Percentiles rank a stretch among this genome's conserved stretches.
Evolutionary conservation across 1,140 invertebrate species (phyloP).

Genomic region (Anthonomus grandis): DNA sequence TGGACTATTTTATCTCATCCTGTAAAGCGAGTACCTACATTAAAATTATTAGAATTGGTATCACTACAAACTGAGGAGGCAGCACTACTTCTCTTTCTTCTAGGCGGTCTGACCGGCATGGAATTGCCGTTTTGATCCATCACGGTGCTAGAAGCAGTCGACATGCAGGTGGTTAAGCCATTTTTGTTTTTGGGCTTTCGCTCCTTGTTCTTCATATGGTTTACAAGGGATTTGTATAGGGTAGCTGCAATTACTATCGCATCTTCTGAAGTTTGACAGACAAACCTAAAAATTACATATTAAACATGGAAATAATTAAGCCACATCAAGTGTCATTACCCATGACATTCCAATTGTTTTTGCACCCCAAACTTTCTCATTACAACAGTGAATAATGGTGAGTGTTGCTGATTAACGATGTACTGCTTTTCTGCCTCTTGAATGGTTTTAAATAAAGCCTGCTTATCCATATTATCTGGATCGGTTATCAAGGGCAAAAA

Average conservation of each 20-base stretch:
- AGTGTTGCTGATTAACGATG: constrained; percentile 57
- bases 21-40: constrained; percentile 36
- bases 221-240: constrained; percentile 79
- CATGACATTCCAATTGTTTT: constrained; percentile 82
- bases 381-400: constrained; percentile 86
- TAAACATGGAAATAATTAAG: constrained; percentile 3
- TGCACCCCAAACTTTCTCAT: constrained; percentile 78
- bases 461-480: constrained; percentile 73
- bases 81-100: constrained; percentile 58
- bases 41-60: constrained; percentile 52
- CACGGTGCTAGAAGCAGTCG: constrained; percentile 37
- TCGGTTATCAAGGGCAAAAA: constrained; percentile 85
- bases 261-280: constrained; percentile 81
- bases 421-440: constrained; percentile 54
- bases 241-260: constrained; percentile 87
- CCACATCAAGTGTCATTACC: constrained; percentile 37
- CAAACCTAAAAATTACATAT: constrained; percentile 54
- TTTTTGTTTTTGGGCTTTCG: constrained; percentile 61
- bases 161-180: constrained; percentile 53
- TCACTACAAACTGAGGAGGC: constrained; percentile 59
- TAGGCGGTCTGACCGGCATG: constrained; percentile 54
- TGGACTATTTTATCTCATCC: too few species aligned
- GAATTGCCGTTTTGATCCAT: constrained; percentile 47
- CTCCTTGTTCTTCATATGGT: constrained; percentile 66
- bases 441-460: constrained; percentile 59